These are phyloP conservation scores for Plebejus anna DNA, from an alignment of 2,888 invertebrate genomes.

Conservation along the genomic window DNA sequence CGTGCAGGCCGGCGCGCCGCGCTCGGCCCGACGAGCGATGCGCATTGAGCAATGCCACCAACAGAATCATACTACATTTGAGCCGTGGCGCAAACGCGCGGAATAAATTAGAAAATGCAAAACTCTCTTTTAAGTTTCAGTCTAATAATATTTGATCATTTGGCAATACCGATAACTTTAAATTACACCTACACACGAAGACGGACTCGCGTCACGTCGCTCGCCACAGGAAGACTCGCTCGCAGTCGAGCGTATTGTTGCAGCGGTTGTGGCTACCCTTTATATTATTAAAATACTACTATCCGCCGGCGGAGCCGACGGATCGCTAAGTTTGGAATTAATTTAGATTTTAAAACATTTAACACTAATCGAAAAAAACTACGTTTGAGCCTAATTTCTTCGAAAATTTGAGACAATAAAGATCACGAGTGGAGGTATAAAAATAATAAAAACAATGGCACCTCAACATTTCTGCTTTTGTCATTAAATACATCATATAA, in stretches of 20 bases:
- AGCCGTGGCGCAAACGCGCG: slow-evolving; percentile 49
- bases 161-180: slow-evolving; percentile 74
- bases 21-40: slow-evolving; percentile 35
- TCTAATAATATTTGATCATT: slow-evolving; percentile 77
- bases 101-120: slow-evolving; percentile 40
- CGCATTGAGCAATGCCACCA: slow-evolving; percentile 43
- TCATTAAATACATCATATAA: slow-evolving; percentile 70
- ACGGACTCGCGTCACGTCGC: slow-evolving; percentile 47
- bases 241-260: not conserved
- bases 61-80: slow-evolving; percentile 48
- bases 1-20: slow-evolving; percentile 47
- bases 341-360: slow-evolving; percentile 27
- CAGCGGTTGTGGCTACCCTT: slow-evolving; percentile 18
- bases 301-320: slow-evolving; percentile 8
- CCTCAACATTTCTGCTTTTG: slow-evolving; percentile 70
- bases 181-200: slow-evolving; percentile 67
- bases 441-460: slow-evolving; percentile 75
- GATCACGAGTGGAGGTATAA: slow-evolving; percentile 45
- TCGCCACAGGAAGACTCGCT: slow-evolving; percentile 9
- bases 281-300: slow-evolving; percentile 12
- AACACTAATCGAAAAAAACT: slow-evolving; percentile 28
- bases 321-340: slow-evolving; percentile 24
- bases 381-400: slow-evolving; percentile 27
- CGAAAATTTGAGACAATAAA: slow-evolving; percentile 23
- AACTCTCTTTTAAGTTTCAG: slow-evolving; percentile 52